Percentiles rank a stretch among this genome's conserved stretches.
These are phyloP conservation scores for Aplysina aerophoba DNA, from an alignment of 37 sponge, comb jelly and placozoan genomes.

Conservation along the genomic window DNA sequence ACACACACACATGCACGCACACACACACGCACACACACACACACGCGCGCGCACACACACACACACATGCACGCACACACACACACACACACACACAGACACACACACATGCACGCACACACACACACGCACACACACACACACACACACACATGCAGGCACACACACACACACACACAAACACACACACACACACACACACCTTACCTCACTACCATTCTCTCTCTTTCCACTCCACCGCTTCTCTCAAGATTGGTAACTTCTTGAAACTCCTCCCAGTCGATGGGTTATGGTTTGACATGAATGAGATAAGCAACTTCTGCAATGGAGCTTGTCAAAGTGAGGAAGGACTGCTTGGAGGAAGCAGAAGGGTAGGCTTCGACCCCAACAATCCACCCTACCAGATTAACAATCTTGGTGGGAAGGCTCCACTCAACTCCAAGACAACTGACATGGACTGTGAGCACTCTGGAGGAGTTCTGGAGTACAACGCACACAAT, in stretches of 20 bases:
- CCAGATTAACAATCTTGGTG: constrained; percentile 53
- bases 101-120: background rate
- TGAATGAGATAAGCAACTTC: constrained; percentile 83
- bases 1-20: too few relatives aligned
- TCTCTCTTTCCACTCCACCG: too few relatives aligned
- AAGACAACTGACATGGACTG: constrained; percentile 67
- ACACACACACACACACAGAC: background rate
- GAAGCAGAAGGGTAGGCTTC: constrained; percentile 6
- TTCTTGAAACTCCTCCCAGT: constrained; percentile 41
- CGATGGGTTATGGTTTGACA: constrained; percentile 85
- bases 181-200: background rate
- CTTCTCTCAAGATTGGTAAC: background rate
- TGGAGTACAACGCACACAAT: constrained; percentile 74
- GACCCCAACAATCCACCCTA: constrained; percentile 58
- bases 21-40: too few relatives aligned
- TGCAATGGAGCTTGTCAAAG: constrained; percentile 61
- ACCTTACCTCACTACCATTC: background rate
- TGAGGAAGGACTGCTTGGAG: background rate
- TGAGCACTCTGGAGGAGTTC: constrained; percentile 44
- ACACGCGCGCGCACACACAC: background rate
- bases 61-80: too few relatives aligned
- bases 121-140: background rate
- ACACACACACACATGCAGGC: background rate
- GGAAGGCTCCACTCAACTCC: constrained; percentile 39
- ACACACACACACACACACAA: background rate